A percentile compares a stretch with the other conserved stretches of the same genome.
These are phyloP conservation scores for Netelia inedita DNA, from an alignment of 2,888 invertebrate species.

Conservation along the genomic window DNA sequence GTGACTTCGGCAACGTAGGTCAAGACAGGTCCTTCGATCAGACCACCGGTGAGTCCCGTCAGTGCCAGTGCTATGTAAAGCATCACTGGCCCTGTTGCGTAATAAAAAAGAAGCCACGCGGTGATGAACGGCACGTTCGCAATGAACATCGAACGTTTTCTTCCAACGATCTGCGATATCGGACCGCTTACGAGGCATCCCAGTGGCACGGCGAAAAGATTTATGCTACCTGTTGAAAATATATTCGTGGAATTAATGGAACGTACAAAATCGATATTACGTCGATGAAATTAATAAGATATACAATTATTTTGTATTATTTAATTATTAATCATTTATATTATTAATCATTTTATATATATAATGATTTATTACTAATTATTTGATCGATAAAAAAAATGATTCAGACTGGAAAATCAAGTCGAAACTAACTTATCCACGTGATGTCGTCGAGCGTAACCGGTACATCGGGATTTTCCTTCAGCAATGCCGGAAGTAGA, in stretches of 20 bases:
- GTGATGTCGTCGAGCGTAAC: constrained; percentile 80
- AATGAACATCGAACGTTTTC: constrained; percentile 89
- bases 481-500: constrained; percentile 90
- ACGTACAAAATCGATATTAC: too few relatives aligned
- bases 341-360: not conserved
- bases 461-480: constrained; percentile 81
- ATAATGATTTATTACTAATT: constrained; percentile 7
- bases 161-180: constrained; percentile 90
- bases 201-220: constrained; percentile 92
- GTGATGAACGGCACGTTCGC: constrained; percentile 88
- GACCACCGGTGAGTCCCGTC: constrained; percentile 91
- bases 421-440: constrained; percentile 81
- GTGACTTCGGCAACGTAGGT: constrained; percentile 95
- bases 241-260: not conserved
- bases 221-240: constrained; percentile 89
- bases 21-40: constrained; percentile 93
- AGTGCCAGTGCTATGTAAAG: constrained; percentile 90
- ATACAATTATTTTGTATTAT: not conserved
- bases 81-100: constrained; percentile 88
- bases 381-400: constrained; percentile 3
- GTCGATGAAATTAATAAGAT: too few relatives aligned
- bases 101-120: constrained; percentile 92
- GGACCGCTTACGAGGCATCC: constrained; percentile 92
- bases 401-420: not conserved
- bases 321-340: constrained; percentile 16